Evolutionary conservation across 2,797 vertebrate genomes (phyloP).

Genomic region (Alosa sapidissima): DNA sequence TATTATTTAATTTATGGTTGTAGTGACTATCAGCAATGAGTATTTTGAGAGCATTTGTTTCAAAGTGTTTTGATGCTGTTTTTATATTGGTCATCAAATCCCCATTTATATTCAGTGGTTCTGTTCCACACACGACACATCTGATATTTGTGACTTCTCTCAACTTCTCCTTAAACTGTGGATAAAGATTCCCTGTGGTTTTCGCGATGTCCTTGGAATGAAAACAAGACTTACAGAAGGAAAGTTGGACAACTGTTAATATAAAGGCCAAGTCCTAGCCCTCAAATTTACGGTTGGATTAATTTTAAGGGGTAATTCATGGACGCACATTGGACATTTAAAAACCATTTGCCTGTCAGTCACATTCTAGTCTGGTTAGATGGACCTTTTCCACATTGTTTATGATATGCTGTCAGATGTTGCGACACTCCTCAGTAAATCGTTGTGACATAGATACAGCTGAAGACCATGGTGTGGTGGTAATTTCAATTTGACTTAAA

Average conservation of each 20-base stretch:
- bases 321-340: conserved; percentile 5
- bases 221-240: not conserved
- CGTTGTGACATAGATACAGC: not conserved
- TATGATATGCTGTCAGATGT: not conserved
- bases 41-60: not conserved
- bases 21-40: not conserved
- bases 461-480: not conserved
- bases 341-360: conserved; percentile 10
- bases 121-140: not conserved
- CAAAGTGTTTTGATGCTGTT: not conserved
- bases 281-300: conserved; percentile 9
- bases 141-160: conserved; percentile 1
- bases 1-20: too few relatives aligned
- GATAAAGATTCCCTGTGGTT: not conserved
- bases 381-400: not conserved
- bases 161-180: not conserved
- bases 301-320: not conserved
- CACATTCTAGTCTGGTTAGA: not conserved
- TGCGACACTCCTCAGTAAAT: not conserved
- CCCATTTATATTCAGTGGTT: not conserved
- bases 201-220: not conserved
- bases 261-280: not conserved
- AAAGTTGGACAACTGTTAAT: not conserved
- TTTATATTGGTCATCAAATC: not conserved
- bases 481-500: not conserved